Conservation (phyloP, 2,888 invertebrate species). For the Apocheima hispidaria region DNA sequence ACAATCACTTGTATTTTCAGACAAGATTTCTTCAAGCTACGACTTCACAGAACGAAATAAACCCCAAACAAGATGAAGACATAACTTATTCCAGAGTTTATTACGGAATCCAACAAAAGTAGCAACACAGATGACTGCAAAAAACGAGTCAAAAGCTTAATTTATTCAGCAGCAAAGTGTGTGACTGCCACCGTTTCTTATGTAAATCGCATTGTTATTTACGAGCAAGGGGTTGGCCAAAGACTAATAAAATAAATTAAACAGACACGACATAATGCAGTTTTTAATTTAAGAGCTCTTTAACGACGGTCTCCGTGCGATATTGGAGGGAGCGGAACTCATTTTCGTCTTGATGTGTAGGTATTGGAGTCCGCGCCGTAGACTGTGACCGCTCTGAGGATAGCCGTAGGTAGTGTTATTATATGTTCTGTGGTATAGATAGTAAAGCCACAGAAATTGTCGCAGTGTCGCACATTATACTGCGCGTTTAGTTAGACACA, state of each 20-base stretch:
- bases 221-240: slow-evolving; percentile 68
- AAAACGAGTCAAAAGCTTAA: slow-evolving; percentile 52
- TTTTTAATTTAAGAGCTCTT: slow-evolving; percentile 46
- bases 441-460: too few species aligned
- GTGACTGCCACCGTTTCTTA: slow-evolving; percentile 76
- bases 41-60: neutral
- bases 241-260: slow-evolving; percentile 59
- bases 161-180: slow-evolving; percentile 74
- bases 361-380: slow-evolving; percentile 16
- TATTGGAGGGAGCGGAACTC: slow-evolving; percentile 38
- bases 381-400: neutral
- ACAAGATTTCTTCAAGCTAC: neutral
- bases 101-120: slow-evolving; percentile 29
- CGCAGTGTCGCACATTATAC: too few species aligned
- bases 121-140: slow-evolving; percentile 36
- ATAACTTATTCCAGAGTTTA: slow-evolving; percentile 31
- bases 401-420: neutral
- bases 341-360: slow-evolving; percentile 40
- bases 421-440: too few species aligned
- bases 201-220: slow-evolving; percentile 78
- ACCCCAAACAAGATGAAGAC: slow-evolving; percentile 24
- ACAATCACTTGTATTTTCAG: neutral
- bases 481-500: too few species aligned
- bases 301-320: slow-evolving; percentile 40
- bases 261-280: slow-evolving; percentile 49